Evolutionary conservation across 2,113 vertebrate species (phyloP).

Genomic region (Nannobrachium achirus): DNA sequence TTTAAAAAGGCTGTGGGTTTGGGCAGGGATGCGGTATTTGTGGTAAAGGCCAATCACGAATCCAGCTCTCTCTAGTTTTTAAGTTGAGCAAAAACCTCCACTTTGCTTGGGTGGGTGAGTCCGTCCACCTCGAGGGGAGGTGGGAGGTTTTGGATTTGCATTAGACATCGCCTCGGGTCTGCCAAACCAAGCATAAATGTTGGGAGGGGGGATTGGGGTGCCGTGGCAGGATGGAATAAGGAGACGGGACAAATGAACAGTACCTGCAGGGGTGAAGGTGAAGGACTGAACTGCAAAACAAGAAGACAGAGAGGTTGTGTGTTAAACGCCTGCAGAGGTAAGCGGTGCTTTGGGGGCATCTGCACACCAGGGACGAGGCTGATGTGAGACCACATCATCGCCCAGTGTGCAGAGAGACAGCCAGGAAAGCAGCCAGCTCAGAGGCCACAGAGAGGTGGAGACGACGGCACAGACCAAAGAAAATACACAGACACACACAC

Average conservation of each 20-base stretch:
- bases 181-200: conserved; percentile 30
- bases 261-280: conserved; percentile 92
- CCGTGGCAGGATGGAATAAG: conserved; percentile 50
- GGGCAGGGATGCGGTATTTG: conserved; percentile 29
- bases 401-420: conserved; percentile 65
- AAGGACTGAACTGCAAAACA: conserved; percentile 93
- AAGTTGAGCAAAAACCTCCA: background rate
- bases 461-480: conserved; percentile 52
- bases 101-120: background rate
- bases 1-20: conserved; percentile 12
- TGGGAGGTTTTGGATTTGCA: conserved; percentile 29
- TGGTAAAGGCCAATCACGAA: conserved; percentile 49
- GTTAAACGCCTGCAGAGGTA: conserved; percentile 79
- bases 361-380: conserved; percentile 41
- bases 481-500: conserved; percentile 52
- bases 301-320: conserved; percentile 87
- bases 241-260: conserved; percentile 87
- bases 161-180: conserved; percentile 48
- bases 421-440: conserved; percentile 75
- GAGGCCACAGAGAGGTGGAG: conserved; percentile 58
- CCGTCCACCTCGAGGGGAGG: background rate
- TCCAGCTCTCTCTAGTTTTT: background rate
- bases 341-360: conserved; percentile 61
- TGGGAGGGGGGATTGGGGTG: conserved; percentile 31
- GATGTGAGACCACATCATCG: conserved; percentile 12